Evolutionary conservation across 2,113 vertebrate genomes (phyloP).

Genomic region (Typhlomys cinereus): DNA sequence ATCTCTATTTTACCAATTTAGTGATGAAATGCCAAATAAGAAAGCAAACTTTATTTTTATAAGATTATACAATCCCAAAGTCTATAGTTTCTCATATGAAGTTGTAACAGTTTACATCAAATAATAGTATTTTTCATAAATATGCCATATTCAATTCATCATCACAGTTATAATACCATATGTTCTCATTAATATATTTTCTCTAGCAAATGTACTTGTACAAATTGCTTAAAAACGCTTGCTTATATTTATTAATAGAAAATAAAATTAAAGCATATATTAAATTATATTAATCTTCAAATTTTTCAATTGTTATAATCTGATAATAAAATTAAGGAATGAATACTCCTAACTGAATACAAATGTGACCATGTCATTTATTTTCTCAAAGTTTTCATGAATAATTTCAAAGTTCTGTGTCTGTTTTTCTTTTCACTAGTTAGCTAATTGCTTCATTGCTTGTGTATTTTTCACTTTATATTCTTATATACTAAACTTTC

Average conservation of each 20-base stretch:
- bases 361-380: neutral
- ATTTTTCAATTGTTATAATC: neutral
- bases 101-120: neutral
- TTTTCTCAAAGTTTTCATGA: neutral
- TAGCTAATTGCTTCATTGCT: neutral
- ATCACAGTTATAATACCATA: neutral
- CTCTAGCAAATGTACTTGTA: neutral
- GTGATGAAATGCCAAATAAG: neutral
- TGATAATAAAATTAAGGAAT: neutral
- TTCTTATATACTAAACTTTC: neutral
- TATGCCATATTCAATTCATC: neutral
- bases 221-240: neutral
- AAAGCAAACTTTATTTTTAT: neutral
- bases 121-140: neutral
- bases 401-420: neutral
- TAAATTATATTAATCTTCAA: neutral
- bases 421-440: neutral
- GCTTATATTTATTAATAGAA: neutral
- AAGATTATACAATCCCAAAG: neutral
- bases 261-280: neutral
- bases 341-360: neutral
- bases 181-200: neutral
- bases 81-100: neutral
- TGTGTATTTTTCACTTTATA: neutral
- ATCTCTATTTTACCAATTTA: neutral